Evolutionary conservation across 1,140 invertebrate genomes (phyloP).

Genomic region (Zaprionus africanus): DNA sequence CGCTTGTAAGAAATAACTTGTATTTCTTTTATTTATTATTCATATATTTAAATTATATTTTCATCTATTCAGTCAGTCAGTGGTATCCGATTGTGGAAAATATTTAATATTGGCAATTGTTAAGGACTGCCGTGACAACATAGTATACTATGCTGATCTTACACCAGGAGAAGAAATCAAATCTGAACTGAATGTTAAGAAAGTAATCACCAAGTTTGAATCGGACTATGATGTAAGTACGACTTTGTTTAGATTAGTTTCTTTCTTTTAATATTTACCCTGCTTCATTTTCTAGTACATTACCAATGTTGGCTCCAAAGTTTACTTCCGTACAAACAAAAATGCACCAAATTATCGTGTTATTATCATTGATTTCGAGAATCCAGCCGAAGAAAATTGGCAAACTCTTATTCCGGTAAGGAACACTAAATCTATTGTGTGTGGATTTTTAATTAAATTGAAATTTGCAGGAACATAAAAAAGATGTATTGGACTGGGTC

Average conservation of each 20-base stretch:
- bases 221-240: conserved; percentile 95
- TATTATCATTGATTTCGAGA: conserved; percentile 94
- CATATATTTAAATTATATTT: background rate
- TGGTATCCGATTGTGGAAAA: conserved; percentile 96
- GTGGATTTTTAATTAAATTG: background rate
- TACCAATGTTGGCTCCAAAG: conserved; percentile 93
- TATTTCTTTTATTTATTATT: background rate
- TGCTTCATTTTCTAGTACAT: conserved; percentile 89
- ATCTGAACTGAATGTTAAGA: conserved; percentile 88
- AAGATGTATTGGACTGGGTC: conserved; percentile 96
- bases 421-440: background rate
- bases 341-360: conserved; percentile 96
- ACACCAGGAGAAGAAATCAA: conserved; percentile 87
- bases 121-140: conserved; percentile 95
- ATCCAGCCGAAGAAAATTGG: conserved; percentile 93
- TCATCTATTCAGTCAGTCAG: conserved; percentile 83
- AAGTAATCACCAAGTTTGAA: conserved; percentile 95
- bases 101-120: conserved; percentile 92
- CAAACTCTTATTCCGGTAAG: conserved; percentile 89
- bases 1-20: conserved; percentile 89
- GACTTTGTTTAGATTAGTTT: background rate
- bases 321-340: conserved; percentile 97
- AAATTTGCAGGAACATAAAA: conserved; percentile 89
- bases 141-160: conserved; percentile 93
- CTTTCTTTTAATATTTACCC: background rate